A percentile compares a stretch with the other conserved stretches of the same genome.
phyloP scores from a whole-genome alignment of 1,140 invertebrate species.

The Whitmania pigra region DNA sequence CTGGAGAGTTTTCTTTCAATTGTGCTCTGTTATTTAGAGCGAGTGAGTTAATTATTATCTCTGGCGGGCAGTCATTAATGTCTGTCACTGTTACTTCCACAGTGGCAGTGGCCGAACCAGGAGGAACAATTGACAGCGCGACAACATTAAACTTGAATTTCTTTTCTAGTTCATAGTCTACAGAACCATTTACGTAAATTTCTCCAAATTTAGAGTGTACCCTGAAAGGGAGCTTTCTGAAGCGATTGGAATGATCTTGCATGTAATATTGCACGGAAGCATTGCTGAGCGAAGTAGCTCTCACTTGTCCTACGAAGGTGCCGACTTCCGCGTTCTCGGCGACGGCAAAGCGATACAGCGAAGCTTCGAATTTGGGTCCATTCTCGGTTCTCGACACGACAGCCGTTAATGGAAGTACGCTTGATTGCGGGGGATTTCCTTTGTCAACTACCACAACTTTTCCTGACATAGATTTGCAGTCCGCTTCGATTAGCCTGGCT shows the following conservation, averaged over 20 bases:
- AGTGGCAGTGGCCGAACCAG: background rate
- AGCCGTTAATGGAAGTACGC: background rate
- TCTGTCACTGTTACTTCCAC: background rate
- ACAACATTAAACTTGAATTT: background rate
- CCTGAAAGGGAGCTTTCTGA: background rate
- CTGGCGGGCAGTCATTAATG: background rate
- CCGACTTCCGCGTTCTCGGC: background rate
- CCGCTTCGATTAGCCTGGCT: background rate
- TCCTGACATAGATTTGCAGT: background rate
- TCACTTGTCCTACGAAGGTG: background rate
- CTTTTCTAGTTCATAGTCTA: slow-evolving; percentile 4
- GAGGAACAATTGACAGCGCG: background rate
- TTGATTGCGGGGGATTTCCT: background rate
- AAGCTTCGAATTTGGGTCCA: background rate
- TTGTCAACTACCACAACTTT: background rate
- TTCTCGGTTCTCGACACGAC: background rate
- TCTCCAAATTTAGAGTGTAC: background rate
- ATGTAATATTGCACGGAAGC: background rate
- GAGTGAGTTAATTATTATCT: background rate
- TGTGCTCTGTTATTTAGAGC: background rate
- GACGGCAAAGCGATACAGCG: background rate
- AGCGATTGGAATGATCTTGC: slow-evolving; percentile 1
- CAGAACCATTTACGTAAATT: background rate
- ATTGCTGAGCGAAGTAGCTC: background rate
- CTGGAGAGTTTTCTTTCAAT: slow-evolving; percentile 3